Percentiles rank a stretch among this genome's conserved stretches.
phyloP scores from a whole-genome alignment of 2,113 vertebrate genomes.

The Pycnonotus jocosus region DNA sequence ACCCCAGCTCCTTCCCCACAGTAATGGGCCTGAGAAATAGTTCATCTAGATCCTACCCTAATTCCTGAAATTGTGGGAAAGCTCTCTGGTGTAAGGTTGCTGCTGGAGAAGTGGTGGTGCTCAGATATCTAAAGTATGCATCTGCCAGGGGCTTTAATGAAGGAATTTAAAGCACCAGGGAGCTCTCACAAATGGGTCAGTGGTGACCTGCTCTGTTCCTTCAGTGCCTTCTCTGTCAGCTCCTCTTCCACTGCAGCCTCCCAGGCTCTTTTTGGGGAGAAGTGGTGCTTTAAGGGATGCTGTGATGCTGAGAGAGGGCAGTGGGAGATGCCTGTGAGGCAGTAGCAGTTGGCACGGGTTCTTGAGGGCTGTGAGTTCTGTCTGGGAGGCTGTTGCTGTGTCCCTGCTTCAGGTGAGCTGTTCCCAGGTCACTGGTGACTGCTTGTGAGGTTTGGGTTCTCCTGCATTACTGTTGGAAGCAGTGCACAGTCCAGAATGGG shows the following conservation, averaged over 20 bases:
- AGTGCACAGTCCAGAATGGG: background rate
- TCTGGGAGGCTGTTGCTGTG: background rate
- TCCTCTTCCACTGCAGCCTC: background rate
- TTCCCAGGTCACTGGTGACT: background rate
- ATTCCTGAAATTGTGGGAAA: background rate
- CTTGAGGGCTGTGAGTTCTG: background rate
- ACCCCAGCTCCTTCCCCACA: background rate
- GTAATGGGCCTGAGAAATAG: background rate
- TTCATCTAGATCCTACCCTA: background rate
- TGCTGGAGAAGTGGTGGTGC: background rate
- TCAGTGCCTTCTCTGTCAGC: rapidly evolving
- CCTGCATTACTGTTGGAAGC: rapidly evolving
- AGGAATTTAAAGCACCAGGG: background rate
- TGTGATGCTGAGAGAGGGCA: background rate
- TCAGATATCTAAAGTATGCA: background rate
- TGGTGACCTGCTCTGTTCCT: background rate
- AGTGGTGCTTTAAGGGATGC: background rate
- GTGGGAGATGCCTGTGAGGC: background rate
- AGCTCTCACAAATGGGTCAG: background rate
- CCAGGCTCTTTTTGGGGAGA: background rate
- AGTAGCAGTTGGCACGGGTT: background rate
- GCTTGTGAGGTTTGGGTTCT: background rate
- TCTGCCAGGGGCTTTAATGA: background rate
- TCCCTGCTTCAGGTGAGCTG: background rate
- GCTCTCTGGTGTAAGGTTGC: background rate